Base-by-base conservation (phyloP, 2,888 invertebrate species). In the Drosophila demipolita region DNA sequence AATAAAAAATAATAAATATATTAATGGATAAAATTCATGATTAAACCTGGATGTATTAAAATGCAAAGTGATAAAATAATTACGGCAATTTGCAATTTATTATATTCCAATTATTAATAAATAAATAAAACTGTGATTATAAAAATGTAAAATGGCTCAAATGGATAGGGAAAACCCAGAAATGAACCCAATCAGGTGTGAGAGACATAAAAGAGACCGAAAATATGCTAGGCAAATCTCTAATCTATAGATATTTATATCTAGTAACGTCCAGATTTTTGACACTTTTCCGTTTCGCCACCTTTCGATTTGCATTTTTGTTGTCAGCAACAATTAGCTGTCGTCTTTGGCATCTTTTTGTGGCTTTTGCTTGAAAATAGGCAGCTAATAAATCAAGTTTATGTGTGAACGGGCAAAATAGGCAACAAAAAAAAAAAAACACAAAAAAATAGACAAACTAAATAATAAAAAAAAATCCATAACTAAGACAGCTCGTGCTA, bases 311-410 rank as follows among this genome's bases (percentile, higher is more conserved):
- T 75, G 53, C 15, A 15, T 55, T 42, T 49, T 69, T 66, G 29
- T 64, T 57, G 89, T 88, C 85, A 82, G 75, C 89, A 83, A 80
- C 90, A 86, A 86, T 90, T 88, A 86, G 90, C 83, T 66, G 69
- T 61, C 70, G 71, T 73, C 60, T 73, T 71, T 55, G 57, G 32
- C 64, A 70, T 66, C 70, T 69, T 70, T 66, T 53, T 83, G 59
- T 63, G 61, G 69, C 57, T 64, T 68, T 57, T 57, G 63, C 66
- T 77, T 84, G 71, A 75, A 90, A 85, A 90, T 88, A 85, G 77
- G 52, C 65, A 71, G 60, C 71, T 69, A 74, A 86, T 86, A 90
- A 86, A 86, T 90, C 89, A 86, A 89, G 86, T 83, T 85, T 73
- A 90, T 90, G 90, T 69, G 75, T 36, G 57, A 72, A 74, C 66